Conservation (phyloP, 2,113 vertebrate genomes). For the Paedocypris sp. region DNA sequence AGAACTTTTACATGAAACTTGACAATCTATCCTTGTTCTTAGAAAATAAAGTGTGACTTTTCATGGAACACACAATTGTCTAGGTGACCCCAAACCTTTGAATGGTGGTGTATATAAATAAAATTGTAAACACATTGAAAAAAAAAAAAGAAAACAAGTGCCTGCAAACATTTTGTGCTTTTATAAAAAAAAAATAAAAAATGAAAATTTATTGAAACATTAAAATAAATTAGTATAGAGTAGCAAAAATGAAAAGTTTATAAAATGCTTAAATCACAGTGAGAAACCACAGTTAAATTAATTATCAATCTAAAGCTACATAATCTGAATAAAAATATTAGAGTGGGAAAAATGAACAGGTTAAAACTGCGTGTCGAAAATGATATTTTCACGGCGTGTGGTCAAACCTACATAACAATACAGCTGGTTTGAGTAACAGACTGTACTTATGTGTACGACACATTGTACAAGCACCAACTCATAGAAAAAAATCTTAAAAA, state of each 20-base stretch:
- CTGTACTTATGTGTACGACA: conserved; percentile 14
- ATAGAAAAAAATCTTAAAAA: conserved; percentile 25
- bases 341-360: not conserved
- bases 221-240: not conserved
- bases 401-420: conserved; percentile 4
- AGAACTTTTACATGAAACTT: too few species aligned
- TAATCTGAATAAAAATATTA: not conserved
- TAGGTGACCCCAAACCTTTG: too few species aligned
- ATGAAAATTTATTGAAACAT: too few species aligned
- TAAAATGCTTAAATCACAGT: not conserved
- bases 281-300: conserved; percentile 1
- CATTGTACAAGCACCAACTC: conserved; percentile 29
- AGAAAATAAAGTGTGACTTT: too few species aligned
- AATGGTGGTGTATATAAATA: too few species aligned
- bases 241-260: conserved; percentile 20
- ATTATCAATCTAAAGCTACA: conserved; percentile 7
- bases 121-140: not conserved
- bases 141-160: not conserved
- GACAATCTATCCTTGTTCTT: too few species aligned
- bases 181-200: too few species aligned
- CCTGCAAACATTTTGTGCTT: not conserved
- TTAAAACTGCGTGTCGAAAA: not conserved
- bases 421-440: conserved; percentile 18
- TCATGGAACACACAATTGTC: too few species aligned
- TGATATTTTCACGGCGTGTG: not conserved